Conservation (phyloP, 2,888 invertebrate genomes). For the Eurois occulta region DNA sequence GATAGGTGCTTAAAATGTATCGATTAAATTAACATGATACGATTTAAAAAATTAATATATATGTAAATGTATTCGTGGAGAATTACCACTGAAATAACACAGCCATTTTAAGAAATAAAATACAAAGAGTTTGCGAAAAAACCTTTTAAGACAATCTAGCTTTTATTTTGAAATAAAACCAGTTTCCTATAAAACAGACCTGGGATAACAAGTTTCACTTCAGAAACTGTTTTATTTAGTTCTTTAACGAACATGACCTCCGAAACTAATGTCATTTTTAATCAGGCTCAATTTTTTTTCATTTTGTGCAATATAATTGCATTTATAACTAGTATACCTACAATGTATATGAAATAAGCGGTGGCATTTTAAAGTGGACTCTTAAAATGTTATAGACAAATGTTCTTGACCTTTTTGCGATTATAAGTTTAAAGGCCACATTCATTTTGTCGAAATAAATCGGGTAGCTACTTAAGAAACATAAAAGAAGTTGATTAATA, state of each 20-base stretch:
- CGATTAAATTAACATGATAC: slow-evolving; percentile 10
- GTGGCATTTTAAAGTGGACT: slow-evolving; percentile 70
- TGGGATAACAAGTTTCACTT: slow-evolving; percentile 28
- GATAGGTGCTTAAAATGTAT: slow-evolving; percentile 15
- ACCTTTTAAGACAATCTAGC: slow-evolving; percentile 39
- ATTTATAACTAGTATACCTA: slow-evolving; percentile 25
- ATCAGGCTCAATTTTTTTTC: slow-evolving; percentile 32
- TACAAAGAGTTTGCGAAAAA: slow-evolving; percentile 8
- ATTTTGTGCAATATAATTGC: slow-evolving; percentile 43
- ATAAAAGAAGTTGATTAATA: slow-evolving; percentile 59
- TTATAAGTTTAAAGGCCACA: slow-evolving; percentile 68
- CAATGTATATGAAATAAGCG: slow-evolving; percentile 46
- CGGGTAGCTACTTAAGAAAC: slow-evolving; percentile 50
- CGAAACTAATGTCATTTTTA: slow-evolving; percentile 49
- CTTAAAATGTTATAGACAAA: slow-evolving; percentile 64
- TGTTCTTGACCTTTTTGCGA: slow-evolving; percentile 74
- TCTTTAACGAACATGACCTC: slow-evolving; percentile 30
- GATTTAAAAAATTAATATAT: slow-evolving; percentile 5
- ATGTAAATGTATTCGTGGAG: slow-evolving; percentile 19
- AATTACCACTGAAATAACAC: slow-evolving; percentile 23
- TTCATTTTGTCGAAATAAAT: slow-evolving; percentile 65
- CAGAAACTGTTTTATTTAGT: slow-evolving; percentile 38
- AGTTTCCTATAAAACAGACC: slow-evolving; percentile 20
- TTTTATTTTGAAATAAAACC: slow-evolving; percentile 42
- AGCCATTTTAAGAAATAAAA: slow-evolving; percentile 10